Conservation (phyloP, 2,888 invertebrate species). For the Ernsta delagoae region DNA sequence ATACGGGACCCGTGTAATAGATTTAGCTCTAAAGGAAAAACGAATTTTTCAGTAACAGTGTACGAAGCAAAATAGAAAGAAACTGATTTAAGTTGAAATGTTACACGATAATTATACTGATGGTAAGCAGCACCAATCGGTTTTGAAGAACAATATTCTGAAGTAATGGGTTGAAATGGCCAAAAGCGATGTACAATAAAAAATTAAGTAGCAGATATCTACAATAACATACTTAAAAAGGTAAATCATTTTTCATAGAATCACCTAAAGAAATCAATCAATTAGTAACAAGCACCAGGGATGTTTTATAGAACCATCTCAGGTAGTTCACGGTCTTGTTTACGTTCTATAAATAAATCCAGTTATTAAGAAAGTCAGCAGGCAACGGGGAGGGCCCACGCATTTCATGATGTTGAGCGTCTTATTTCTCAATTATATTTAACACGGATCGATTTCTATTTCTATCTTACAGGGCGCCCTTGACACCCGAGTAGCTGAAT, state of each 20-base stretch:
- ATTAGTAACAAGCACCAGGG: not conserved
- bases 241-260: too few relatives aligned
- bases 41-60: too few relatives aligned
- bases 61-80: too few relatives aligned
- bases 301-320: conserved; percentile 14
- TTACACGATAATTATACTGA: too few relatives aligned
- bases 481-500: conserved; percentile 8
- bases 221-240: too few relatives aligned
- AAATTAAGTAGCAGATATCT: too few relatives aligned
- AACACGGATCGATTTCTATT: conserved; percentile 54
- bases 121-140: too few relatives aligned
- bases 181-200: too few relatives aligned
- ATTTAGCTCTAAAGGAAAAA: conserved; percentile 11
- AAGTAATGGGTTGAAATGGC: too few relatives aligned
- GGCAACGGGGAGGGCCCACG: conserved; percentile 62
- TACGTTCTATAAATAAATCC: conserved; percentile 53
- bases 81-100: too few relatives aligned
- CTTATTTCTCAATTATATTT: conserved; percentile 52
- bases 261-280: not conserved
- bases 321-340: conserved; percentile 41
- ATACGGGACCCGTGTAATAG: conserved; percentile 11
- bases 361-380: conserved; percentile 36
- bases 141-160: too few relatives aligned
- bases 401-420: conserved; percentile 49
- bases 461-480: conserved; percentile 39